Percentiles rank a stretch among this genome's conserved stretches.
Conservation (phyloP, 2,797 vertebrate genomes). For the Hirundo rustica region DNA sequence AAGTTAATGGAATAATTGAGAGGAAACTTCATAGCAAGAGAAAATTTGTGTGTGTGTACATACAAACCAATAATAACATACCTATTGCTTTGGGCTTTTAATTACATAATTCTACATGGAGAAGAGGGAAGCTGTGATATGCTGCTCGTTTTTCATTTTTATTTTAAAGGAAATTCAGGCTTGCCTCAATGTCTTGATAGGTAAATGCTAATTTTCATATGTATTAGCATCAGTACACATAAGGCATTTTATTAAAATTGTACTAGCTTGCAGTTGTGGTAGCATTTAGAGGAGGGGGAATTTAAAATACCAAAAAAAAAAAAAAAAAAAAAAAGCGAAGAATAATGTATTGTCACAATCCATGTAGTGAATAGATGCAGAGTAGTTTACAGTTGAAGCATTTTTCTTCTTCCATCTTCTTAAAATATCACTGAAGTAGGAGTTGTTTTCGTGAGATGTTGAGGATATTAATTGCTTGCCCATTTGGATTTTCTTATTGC, state of each 20-base stretch:
- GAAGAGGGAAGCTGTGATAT: neutral
- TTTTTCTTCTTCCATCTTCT: neutral
- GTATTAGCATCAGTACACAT: neutral
- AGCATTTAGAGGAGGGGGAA: neutral
- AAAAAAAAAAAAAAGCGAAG: neutral
- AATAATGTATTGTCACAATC: neutral
- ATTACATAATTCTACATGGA: neutral
- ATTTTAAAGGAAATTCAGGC: neutral
- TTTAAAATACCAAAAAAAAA: neutral
- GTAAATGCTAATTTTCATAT: neutral
- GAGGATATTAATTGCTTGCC: neutral
- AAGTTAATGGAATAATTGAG: neutral
- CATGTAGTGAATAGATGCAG: neutral
- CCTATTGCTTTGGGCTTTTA: neutral
- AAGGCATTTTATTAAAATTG: neutral
- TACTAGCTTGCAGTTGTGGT: neutral
- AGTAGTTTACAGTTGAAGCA: neutral
- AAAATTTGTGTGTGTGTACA: neutral
- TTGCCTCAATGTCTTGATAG: neutral
- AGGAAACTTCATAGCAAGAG: neutral
- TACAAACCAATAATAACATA: neutral
- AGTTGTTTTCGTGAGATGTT: neutral
- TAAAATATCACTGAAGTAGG: neutral
- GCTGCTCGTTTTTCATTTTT: neutral
- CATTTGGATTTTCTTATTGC: neutral